Percentiles rank a stretch among this genome's conserved stretches.
These are phyloP conservation scores for Pocillopora damicornis DNA, from an alignment of 64 coral and sea anemone species.

Conservation along the genomic window DNA sequence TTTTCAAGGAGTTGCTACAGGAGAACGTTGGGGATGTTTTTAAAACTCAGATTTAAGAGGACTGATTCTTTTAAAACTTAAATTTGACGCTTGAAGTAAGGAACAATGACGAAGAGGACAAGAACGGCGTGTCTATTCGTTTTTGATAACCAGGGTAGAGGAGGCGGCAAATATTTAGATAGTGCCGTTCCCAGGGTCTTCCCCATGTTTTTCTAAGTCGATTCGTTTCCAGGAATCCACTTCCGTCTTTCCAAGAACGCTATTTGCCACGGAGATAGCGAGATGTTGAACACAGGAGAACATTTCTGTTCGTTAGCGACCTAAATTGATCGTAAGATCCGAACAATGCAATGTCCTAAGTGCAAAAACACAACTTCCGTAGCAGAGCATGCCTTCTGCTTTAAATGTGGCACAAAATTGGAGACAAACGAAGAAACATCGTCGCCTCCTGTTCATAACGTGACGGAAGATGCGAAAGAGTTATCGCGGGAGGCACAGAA, in stretches of 20 bases:
- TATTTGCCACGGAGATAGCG: neutral
- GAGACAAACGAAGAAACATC: neutral
- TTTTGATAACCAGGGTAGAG: neutral
- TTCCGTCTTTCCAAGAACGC: constrained; percentile 8
- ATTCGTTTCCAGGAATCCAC: constrained; percentile 14
- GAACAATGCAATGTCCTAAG: neutral
- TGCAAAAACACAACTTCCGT: neutral
- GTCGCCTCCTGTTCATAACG: neutral
- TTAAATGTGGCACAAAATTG: neutral
- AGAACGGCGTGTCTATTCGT: neutral
- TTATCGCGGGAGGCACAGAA: neutral
- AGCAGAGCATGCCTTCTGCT: neutral
- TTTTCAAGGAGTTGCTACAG: no score
- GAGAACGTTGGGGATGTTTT: no score
- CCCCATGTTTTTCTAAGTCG: neutral
- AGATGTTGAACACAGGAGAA: neutral
- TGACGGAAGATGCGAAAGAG: neutral
- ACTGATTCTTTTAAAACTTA: no score
- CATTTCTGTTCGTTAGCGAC: neutral
- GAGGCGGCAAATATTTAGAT: no score
- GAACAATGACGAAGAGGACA: no score
- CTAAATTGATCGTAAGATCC: neutral
- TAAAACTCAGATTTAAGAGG: no score
- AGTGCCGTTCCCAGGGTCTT: no score
- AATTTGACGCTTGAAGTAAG: no score